phyloP scores from a whole-genome alignment of 2,113 vertebrate genomes.

The Anas platyrhynchos region DNA sequence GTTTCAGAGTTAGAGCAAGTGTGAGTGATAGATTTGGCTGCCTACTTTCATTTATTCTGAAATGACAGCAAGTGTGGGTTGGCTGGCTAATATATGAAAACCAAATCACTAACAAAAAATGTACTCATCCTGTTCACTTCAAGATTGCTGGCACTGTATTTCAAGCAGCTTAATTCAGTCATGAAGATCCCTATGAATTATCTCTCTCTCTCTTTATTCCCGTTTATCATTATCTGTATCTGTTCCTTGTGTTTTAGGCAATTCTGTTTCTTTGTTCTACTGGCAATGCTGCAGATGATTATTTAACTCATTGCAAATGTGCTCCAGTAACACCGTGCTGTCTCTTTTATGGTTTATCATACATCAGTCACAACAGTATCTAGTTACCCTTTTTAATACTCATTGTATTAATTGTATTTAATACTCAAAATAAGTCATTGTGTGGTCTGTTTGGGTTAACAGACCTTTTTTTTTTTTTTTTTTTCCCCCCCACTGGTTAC shows the following conservation, averaged over 20 bases:
- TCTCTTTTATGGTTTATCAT: not conserved
- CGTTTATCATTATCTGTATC: not conserved
- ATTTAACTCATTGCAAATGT: not conserved
- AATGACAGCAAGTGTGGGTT: not conserved
- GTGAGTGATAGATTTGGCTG: not conserved
- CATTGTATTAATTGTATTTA: too few relatives aligned
- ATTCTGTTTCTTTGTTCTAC: not conserved
- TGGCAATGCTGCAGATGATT: not conserved
- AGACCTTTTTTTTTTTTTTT: not conserved
- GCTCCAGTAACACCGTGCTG: not conserved
- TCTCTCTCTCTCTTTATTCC: not conserved
- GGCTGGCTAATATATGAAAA: constrained; percentile 12
- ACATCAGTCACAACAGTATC: not conserved
- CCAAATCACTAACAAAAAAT: constrained; percentile 28
- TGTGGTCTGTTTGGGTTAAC: not conserved
- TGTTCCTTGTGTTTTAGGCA: not conserved
- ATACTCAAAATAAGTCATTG: not conserved
- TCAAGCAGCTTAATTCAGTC: not conserved
- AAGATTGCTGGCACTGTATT: constrained; percentile 18
- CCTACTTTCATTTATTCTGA: constrained; percentile 45
- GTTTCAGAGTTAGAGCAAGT: not conserved
- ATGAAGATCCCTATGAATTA: not conserved
- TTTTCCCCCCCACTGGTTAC: not conserved
- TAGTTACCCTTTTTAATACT: not conserved
- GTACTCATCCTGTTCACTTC: not conserved